Percentiles rank a stretch among this genome's conserved stretches.
These are phyloP conservation scores for Zeuzera pyrina DNA, from an alignment of 2,888 invertebrate genomes.

Conservation along the genomic window DNA sequence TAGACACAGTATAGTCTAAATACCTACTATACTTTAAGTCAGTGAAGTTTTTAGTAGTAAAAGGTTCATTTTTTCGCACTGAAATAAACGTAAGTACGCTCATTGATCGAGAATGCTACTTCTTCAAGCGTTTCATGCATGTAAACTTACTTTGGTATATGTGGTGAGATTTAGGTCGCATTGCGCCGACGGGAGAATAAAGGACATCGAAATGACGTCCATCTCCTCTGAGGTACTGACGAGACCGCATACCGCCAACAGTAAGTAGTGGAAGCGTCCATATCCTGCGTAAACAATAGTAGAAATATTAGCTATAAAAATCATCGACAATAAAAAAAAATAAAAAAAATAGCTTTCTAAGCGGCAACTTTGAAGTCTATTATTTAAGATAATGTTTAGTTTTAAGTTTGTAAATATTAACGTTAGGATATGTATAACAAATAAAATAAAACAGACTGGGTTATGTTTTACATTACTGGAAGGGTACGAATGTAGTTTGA, in stretches of 20 bases:
- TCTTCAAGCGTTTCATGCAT: neutral
- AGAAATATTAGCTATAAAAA: no score
- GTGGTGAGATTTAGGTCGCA: slow-evolving; percentile 92
- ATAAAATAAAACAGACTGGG: no score
- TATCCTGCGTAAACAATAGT: slow-evolving; percentile 71
- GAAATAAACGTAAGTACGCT: neutral
- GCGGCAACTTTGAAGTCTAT: no score
- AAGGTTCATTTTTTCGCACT: no score
- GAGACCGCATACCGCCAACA: slow-evolving; percentile 93
- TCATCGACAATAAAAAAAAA: no score
- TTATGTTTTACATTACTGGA: no score
- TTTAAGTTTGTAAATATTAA: no score
- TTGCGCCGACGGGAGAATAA: slow-evolving; percentile 93
- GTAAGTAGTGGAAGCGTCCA: slow-evolving; percentile 91
- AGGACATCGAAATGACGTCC: slow-evolving; percentile 96
- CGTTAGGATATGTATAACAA: no score
- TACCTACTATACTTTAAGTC: neutral
- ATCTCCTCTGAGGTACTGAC: slow-evolving; percentile 96
- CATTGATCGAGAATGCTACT: neutral
- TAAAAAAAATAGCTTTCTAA: no score
- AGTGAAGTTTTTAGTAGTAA: neutral
- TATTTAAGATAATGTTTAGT: no score
- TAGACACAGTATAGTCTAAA: slow-evolving; percentile 10
- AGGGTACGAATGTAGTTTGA: neutral
- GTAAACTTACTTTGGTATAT: slow-evolving; percentile 79